Conservation (phyloP, 1,140 invertebrate genomes). For the Teleopsis dalmanni region DNA sequence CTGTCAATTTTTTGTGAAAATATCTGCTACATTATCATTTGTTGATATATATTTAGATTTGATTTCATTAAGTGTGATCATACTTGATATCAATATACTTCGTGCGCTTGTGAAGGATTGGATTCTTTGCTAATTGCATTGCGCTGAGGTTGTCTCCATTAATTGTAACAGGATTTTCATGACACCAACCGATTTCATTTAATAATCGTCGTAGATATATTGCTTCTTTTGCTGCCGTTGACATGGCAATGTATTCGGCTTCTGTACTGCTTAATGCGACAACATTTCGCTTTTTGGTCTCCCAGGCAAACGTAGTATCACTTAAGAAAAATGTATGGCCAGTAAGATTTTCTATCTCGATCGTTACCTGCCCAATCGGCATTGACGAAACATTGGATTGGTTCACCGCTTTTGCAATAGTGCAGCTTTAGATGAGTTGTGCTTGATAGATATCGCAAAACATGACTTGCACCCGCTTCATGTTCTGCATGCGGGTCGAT, state of each 20-base stretch:
- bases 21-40: too few relatives aligned
- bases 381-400: constrained; percentile 2
- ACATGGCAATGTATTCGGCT: constrained; percentile 5
- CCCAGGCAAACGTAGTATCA: neutral
- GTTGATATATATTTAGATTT: too few relatives aligned
- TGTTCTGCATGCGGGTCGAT: neutral
- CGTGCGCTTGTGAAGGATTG: too few relatives aligned
- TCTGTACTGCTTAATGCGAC: constrained; percentile 4
- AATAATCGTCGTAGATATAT: constrained; percentile 8
- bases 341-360: constrained; percentile 3
- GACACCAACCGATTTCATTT: constrained; percentile 7
- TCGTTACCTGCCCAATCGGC: constrained; percentile 9
- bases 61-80: too few relatives aligned
- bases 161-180: neutral
- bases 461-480: neutral
- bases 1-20: too few relatives aligned
- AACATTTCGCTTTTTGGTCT: neutral
- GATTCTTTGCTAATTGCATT: neutral
- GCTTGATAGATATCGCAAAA: constrained; percentile 2
- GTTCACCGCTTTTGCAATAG: neutral
- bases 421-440: constrained; percentile 1
- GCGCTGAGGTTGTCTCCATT: neutral
- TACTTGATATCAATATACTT: too few relatives aligned
- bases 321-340: neutral
- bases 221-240: constrained; percentile 5